Percentiles rank a stretch among this genome's conserved stretches.
Conservation (phyloP, 2,797 vertebrate genomes). For the Columba guinea region DNA sequence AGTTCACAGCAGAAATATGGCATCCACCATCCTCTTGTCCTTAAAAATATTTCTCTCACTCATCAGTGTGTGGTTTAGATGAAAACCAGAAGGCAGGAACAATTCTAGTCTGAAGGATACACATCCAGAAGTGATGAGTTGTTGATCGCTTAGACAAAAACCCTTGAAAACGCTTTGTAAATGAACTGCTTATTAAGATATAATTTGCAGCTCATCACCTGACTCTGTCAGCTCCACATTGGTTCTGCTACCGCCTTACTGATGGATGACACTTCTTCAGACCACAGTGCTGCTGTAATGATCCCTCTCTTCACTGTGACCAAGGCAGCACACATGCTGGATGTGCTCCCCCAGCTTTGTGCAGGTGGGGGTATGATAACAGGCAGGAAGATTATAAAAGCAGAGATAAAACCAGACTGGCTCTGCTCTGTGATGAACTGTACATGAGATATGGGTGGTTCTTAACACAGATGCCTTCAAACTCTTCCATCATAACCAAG, state of each 20-base stretch:
- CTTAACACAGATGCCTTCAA: neutral
- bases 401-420: neutral
- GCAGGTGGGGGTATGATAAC: no score
- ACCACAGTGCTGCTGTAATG: neutral
- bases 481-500: neutral
- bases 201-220: constrained; percentile 5
- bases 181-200: neutral
- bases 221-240: neutral
- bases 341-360: neutral
- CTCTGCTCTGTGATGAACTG: neutral
- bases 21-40: constrained; percentile 59
- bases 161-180: neutral
- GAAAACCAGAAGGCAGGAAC: constrained; percentile 57
- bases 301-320: neutral
- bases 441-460: accelerated
- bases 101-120: constrained; percentile 11
- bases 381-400: neutral
- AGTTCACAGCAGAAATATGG: constrained; percentile 52
- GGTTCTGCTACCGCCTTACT: neutral
- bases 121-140: neutral
- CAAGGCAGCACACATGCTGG: accelerated
- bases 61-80: constrained; percentile 50
- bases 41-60: constrained; percentile 49
- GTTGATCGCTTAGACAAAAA: constrained; percentile 3
- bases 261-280: neutral